Evolutionary conservation across 2,888 invertebrate genomes (phyloP).

Genomic region (Cylloceria caligata): DNA sequence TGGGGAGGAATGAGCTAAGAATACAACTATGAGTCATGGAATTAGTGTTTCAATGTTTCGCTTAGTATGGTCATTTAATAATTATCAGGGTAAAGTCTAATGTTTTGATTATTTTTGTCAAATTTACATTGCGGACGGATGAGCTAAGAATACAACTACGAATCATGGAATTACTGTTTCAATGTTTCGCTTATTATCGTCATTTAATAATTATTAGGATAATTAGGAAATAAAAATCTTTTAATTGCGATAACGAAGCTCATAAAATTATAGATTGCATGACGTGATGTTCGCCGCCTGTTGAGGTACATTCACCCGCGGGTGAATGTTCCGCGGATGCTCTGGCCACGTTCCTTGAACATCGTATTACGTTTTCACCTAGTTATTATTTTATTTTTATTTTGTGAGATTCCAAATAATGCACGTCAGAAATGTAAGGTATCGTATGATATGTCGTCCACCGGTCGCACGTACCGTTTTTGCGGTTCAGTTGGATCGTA

Average conservation of each 20-base stretch:
- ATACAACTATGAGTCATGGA: not conserved
- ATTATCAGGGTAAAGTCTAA: not conserved
- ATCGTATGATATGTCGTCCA: slow-evolving; percentile 13
- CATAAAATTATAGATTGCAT: slow-evolving; percentile 23
- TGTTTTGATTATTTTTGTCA: too few relatives aligned
- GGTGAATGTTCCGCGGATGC: slow-evolving; percentile 48
- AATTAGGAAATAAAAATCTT: not conserved
- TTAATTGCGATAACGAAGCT: slow-evolving; percentile 30
- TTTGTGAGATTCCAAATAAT: not conserved
- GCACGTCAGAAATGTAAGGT: not conserved
- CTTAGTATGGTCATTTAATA: not conserved
- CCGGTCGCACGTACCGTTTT: slow-evolving; percentile 31
- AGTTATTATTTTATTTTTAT: slow-evolving; percentile 34
- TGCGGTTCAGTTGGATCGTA: slow-evolving; percentile 11
- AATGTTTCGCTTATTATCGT: not conserved
- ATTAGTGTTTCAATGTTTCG: not conserved
- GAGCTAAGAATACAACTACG: not conserved
- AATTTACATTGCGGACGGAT: not conserved
- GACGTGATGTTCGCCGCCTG: slow-evolving; percentile 27
- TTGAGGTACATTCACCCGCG: slow-evolving; percentile 59
- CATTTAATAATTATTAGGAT: not conserved
- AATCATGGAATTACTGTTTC: not conserved
- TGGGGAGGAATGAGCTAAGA: not conserved
- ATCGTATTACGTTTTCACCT: slow-evolving; percentile 4
- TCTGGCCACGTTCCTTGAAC: slow-evolving; percentile 27